A percentile compares a stretch with the other conserved stretches of the same genome.
Conservation (phyloP, 2,113 vertebrate genomes). For the Paramormyrops kingsleyae region DNA sequence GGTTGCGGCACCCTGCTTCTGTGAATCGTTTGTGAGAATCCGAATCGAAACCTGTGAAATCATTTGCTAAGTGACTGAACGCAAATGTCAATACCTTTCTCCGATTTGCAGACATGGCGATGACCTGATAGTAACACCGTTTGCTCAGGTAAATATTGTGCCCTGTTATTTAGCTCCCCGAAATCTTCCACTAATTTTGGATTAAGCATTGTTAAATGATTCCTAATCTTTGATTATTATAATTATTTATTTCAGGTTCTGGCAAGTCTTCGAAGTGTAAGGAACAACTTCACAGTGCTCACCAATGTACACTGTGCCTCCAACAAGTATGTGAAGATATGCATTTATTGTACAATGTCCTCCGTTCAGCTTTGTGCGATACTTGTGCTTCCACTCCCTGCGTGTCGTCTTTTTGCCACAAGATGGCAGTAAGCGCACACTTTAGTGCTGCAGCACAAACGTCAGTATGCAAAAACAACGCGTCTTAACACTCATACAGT, state of each 20-base stretch:
- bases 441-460: not conserved
- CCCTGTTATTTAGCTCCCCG: not conserved
- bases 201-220: not conserved
- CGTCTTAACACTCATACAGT: not conserved
- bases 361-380: not conserved
- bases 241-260: constrained; percentile 70
- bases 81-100: constrained; percentile 18
- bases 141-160: constrained; percentile 72
- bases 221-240: not conserved
- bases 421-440: constrained; percentile 23
- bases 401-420: constrained; percentile 10
- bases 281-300: constrained; percentile 88
- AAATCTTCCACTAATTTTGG: not conserved
- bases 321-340: constrained; percentile 73
- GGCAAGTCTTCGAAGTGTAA: constrained; percentile 86
- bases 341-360: not conserved
- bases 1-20: not conserved
- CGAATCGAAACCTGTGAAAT: not conserved
- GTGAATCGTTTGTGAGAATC: not conserved
- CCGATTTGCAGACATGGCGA: constrained; percentile 75
- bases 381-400: not conserved
- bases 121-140: constrained; percentile 94
- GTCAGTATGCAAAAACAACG: not conserved
- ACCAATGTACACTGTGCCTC: constrained; percentile 82
- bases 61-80: not conserved